Evolutionary conservation across 1,140 invertebrate species (phyloP).

Genomic region (Asobara japonica): DNA sequence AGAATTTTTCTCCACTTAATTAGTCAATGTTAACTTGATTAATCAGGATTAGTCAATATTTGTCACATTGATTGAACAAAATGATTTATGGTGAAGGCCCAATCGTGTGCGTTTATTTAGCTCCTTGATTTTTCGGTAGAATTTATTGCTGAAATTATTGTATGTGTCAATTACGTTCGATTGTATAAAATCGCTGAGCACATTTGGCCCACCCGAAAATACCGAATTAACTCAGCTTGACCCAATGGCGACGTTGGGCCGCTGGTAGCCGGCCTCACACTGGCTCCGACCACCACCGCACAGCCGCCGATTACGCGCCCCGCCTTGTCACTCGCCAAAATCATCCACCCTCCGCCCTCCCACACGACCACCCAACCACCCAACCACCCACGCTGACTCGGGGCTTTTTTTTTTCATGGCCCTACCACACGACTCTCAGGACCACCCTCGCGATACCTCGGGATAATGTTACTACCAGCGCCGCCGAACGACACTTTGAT

Average conservation of each 20-base stretch:
- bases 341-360: slow-evolving; percentile 39
- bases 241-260: slow-evolving; percentile 59
- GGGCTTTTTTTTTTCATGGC: slow-evolving; percentile 5
- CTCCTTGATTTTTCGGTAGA: too few relatives aligned
- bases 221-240: too few relatives aligned
- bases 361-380: too few relatives aligned
- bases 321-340: slow-evolving; percentile 48
- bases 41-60: too few relatives aligned
- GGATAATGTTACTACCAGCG: slow-evolving; percentile 34
- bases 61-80: too few relatives aligned
- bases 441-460: slow-evolving; percentile 28
- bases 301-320: slow-evolving; percentile 49
- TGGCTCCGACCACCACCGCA: slow-evolving; percentile 48
- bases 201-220: too few relatives aligned
- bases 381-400: too few relatives aligned
- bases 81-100: not conserved
- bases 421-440: slow-evolving; percentile 23
- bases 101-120: not conserved
- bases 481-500: slow-evolving; percentile 30
- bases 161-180: not conserved
- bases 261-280: slow-evolving; percentile 65
- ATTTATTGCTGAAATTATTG: too few relatives aligned
- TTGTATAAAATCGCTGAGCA: slow-evolving; percentile 26
- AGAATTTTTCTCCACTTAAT: not conserved
- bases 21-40: not conserved